A percentile compares a stretch with the other conserved stretches of the same genome.
Conservation (phyloP, 2,888 invertebrate genomes). For the Cryptophagus acutangulus region DNA sequence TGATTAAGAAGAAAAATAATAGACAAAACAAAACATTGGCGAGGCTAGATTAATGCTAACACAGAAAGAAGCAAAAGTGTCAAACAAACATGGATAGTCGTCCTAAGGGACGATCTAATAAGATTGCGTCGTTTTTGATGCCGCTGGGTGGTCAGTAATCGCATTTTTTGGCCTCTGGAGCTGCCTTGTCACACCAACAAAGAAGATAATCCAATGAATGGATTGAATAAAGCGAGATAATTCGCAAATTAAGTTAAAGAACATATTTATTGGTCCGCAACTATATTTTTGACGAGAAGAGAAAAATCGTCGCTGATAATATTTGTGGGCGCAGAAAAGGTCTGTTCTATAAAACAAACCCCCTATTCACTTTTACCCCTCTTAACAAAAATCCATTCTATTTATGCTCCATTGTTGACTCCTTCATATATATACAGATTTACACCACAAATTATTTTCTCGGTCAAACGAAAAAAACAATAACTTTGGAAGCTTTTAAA, state of each 20-base stretch:
- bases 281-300: constrained; percentile 13
- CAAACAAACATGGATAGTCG: not conserved
- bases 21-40: too few relatives aligned
- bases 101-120: constrained; percentile 5
- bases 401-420: too few relatives aligned
- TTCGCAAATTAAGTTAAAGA: constrained; percentile 33
- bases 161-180: constrained; percentile 39
- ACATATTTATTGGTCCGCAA: constrained; percentile 12
- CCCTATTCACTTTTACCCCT: constrained; percentile 7
- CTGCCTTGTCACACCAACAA: constrained; percentile 38
- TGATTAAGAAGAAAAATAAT: constrained; percentile 19
- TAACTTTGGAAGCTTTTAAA: too few relatives aligned
- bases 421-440: too few relatives aligned
- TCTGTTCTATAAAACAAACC: constrained; percentile 16
- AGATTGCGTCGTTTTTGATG: constrained; percentile 6
- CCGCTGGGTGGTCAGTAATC: constrained; percentile 45
- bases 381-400: too few relatives aligned
- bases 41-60: too few relatives aligned
- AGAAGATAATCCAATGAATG: constrained; percentile 36
- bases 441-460: too few relatives aligned
- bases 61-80: not conserved
- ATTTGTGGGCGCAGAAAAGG: constrained; percentile 22
- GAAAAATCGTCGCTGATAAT: constrained; percentile 22
- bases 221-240: constrained; percentile 34
- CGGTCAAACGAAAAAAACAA: too few relatives aligned